Evolutionary conservation across 2,888 invertebrate genomes (phyloP), one percentile per base, ranked within the genome.

Genomic region (Taphrorychus bicolor): DNA sequence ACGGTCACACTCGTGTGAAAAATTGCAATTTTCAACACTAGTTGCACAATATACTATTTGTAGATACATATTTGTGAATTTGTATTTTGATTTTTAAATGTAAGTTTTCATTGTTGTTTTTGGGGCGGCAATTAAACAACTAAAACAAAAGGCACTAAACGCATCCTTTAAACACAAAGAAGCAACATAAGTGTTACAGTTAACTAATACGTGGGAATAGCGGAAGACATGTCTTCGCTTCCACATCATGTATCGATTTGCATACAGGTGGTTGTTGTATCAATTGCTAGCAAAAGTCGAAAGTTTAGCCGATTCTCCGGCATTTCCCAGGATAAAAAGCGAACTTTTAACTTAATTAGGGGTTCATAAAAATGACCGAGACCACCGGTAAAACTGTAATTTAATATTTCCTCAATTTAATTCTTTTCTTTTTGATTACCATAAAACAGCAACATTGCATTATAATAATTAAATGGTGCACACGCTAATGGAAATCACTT

Each of bases 341-440:
- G 18, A 2, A 22, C 14, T 21, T 54, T 18, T 53, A 53, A 56
- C 24, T 64, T 51, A 64, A 58, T 58, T 58, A 57, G 52, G 52
- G 17, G 40, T 22, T 9, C 14, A 22, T 60, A 59, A 58, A 64
- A 60, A 60, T 56, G 45, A 60, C 57, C 2, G 1, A 49, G 60
- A 60, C 60, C 54, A 60, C 59, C 68, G 40, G 59, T 40, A 41
- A 59, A 59, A 51, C 21, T 14, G 61, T 54, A 61, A 61, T 61
- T 54, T 54, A 61, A 61, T 61, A 61, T 61, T 61, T 61, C 61
- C 61, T 41, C 53, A 53, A 53, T 61, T 61, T 61, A 61, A 53
- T 53, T 61, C n/a, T n/a, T n/a, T n/a, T n/a, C n/a, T 32, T 61
- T 53, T 42, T 61, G 53, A 61, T 61, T 61, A 61, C 42, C 61